Evolutionary conservation across 1,140 invertebrate species (phyloP), one percentile per base, ranked within the genome.

Genomic region (Centruroides vittatus): DNA sequence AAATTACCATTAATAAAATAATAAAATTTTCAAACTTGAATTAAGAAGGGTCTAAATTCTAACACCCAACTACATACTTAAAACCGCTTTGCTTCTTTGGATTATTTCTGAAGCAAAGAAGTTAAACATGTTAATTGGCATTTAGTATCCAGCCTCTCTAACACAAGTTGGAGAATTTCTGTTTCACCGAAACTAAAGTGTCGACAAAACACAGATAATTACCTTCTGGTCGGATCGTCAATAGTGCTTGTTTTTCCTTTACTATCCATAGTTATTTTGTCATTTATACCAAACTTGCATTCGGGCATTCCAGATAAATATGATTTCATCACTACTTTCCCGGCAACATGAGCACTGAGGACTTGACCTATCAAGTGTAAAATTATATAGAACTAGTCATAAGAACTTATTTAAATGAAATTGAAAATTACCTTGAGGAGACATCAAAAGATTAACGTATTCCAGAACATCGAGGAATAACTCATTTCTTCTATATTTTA

Each of bases 251-350:
- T 75, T 59, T 82, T 82, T 5, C 93, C 91, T 75, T 98, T 99
- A 0, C 88, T 89, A 70, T 99, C 97, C 89, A 99, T 96, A 0
- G 98, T 89, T 60, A 99, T 90, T 76, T 99, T 99, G 71, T 99
- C 97, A 71, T 99, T 99, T 69, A 99, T 99, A 12, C 97, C 97
- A 78, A 99, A 99, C 78, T 99, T 99, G 78, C 97, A 99, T 74
- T 99, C 97, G 0, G 97, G 97, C 97, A 99, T 99, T 36, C 97
- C 97, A 49, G 93, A 98, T 36, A 99, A 77, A 73, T 98, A 99
- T 0, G 93, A 97, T 76, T 99, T 99, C 96, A 99, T 99, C 0
- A 99, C 90, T 49, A 99, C 94, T 74, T 97, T 97, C 47, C 97
- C 97, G 62, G 97, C 96, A 35, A 99, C 97, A 73, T 99, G 96